Evolutionary conservation across 2,797 vertebrate species (phyloP), one percentile per base, ranked within the genome.

Genomic region (Enteromius unitaeniatus): DNA sequence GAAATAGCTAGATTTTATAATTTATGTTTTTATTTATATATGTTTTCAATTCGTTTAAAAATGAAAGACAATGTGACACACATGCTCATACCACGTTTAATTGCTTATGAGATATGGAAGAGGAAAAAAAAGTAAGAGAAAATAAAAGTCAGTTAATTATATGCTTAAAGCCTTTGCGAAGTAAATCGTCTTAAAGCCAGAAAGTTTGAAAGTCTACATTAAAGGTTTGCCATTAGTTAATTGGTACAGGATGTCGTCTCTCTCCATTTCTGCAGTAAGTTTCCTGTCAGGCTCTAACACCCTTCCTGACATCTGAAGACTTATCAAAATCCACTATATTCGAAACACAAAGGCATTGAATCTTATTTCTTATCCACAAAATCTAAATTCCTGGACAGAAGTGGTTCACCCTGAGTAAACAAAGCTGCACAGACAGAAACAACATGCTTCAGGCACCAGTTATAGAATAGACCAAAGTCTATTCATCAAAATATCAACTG

Each of bases 251-350:
- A 86, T 58, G 47, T 55, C 4, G 17, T 14, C 28, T 26, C 49
- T 81, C 28, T 26, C 19, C 7, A 62, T 60, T 21, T 75, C 9
- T 23, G 13, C 19, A 64, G 21, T 34, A 53, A 45, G n/a, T 60
- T 73, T 88, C 85, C 87, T 80, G 65, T 83, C 58, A n/a, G 37
- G n/a, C 72, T 40, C 9, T 13, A 77, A 58, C 83, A 83, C 73
- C 79, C 80, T 83, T 86, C 83, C 83, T 84, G 58, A 60, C 69
- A 78, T 37, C 73, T 60, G 17, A 60, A 13, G 26, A 42, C 19
- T 45, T 72, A 6, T 45, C 67, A 42, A 28, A 72, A n/a, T 45
- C 28, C 69, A 37, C 13, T 23, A 26, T 23, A 45, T 11, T 34
- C 42, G 67, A 51, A 51, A 17, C 21, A 79, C 19, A 6, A 55